These are phyloP conservation scores for Drosophila funebris DNA, from an alignment of 1,140 invertebrate genomes.

Conservation along the genomic window DNA sequence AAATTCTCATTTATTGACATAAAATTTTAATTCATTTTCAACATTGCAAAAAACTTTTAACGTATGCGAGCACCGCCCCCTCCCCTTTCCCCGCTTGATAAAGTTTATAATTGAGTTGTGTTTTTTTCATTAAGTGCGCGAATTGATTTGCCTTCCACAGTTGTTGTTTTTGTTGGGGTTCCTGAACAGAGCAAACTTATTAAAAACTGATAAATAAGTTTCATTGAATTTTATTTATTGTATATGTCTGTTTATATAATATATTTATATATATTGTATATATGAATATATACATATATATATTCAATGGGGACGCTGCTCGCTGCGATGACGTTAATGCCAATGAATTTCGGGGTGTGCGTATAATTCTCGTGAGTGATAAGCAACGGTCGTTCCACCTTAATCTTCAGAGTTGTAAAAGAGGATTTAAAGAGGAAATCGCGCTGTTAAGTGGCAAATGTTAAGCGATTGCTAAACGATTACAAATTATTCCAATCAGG, in stretches of 20 bases:
- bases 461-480: constrained; percentile 54
- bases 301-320: too few relatives aligned
- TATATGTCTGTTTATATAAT: neutral
- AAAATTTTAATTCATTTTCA: constrained; percentile 71
- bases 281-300: constrained; percentile 6
- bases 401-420: constrained; percentile 15
- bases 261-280: neutral
- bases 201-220: constrained; percentile 76
- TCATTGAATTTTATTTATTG: constrained; percentile 54
- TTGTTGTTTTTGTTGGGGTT: constrained; percentile 37
- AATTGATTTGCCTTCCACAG: constrained; percentile 67
- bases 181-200: constrained; percentile 67
- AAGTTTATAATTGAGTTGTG: constrained; percentile 80
- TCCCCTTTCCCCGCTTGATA: constrained; percentile 39
- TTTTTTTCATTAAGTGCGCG: constrained; percentile 77
- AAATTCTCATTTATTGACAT: constrained; percentile 70
- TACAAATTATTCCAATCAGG: constrained; percentile 62
- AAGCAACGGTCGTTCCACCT: constrained; percentile 6
- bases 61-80: constrained; percentile 30
- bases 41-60: constrained; percentile 67
- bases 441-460: constrained; percentile 24
- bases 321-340: constrained; percentile 28
- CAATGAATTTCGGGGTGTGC: constrained; percentile 8
- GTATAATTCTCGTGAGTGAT: constrained; percentile 10
- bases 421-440: constrained; percentile 54